phyloP scores from a whole-genome alignment of 2,113 vertebrate species.

The Tupaia chinensis region DNA sequence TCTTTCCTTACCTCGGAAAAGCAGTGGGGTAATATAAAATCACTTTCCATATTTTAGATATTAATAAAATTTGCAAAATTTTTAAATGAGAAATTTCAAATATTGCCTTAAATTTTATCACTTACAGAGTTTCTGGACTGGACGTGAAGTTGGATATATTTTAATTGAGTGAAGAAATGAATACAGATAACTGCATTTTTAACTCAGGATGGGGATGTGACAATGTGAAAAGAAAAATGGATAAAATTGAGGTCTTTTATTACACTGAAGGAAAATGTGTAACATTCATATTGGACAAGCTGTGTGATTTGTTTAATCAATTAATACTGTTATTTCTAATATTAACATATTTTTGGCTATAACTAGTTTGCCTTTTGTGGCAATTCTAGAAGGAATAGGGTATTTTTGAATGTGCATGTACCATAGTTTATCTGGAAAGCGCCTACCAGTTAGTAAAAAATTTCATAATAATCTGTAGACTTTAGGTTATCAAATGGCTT shows the following conservation, averaged over 20 bases:
- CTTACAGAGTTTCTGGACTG: background rate
- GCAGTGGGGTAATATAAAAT: background rate
- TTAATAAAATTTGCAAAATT: background rate
- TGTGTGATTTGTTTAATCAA: background rate
- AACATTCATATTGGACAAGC: background rate
- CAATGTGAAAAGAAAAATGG: background rate
- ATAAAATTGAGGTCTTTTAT: background rate
- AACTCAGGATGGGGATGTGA: background rate
- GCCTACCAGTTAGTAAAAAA: background rate
- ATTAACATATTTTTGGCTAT: background rate
- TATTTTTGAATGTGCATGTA: background rate
- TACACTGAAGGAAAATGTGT: background rate
- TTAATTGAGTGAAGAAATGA: background rate
- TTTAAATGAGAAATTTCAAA: background rate
- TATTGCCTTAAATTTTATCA: background rate
- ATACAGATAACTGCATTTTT: background rate
- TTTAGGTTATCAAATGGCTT: background rate
- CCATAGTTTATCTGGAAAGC: conserved; percentile 24
- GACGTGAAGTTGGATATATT: background rate
- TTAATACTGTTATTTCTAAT: background rate
- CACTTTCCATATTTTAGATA: background rate
- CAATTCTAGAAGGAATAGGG: background rate
- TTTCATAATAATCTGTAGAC: conserved; percentile 52
- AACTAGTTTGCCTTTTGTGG: background rate
- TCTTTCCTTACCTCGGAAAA: conserved; percentile 9